Conservation (phyloP, 2,797 vertebrate genomes). For the Propithecus perrieri region DNA sequence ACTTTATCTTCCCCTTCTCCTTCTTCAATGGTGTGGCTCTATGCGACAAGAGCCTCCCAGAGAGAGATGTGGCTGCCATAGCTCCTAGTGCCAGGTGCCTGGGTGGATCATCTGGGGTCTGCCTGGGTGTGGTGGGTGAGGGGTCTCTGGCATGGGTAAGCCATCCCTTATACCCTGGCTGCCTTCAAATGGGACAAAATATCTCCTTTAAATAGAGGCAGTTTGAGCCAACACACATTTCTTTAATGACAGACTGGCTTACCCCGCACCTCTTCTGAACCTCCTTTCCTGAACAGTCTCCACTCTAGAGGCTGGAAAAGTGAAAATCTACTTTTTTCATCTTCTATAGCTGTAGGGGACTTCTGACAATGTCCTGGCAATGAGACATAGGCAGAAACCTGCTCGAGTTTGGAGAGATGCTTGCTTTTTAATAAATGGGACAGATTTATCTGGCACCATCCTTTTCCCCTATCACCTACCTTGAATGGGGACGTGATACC, state of each 20-base stretch:
- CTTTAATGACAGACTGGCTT: not conserved
- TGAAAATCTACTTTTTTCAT: not conserved
- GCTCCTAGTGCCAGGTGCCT: not conserved
- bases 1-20: not conserved
- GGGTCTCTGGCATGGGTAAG: not conserved
- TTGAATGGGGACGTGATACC: not conserved
- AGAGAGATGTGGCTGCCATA: not conserved
- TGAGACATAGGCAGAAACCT: not conserved
- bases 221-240: not conserved
- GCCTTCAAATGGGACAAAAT: not conserved
- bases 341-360: not conserved
- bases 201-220: not conserved
- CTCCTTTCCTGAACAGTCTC: not conserved
- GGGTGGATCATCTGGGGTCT: not conserved
- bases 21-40: not conserved
- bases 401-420: not conserved
- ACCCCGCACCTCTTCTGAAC: not conserved
- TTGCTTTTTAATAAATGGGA: not conserved
- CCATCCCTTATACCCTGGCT: not conserved
- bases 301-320: not conserved
- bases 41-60: not conserved
- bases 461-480: not conserved
- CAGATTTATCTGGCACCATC: not conserved
- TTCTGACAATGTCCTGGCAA: not conserved
- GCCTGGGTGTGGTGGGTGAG: not conserved